phyloP scores from a whole-genome alignment of 2,797 vertebrate genomes.

The Labeo calbasu region DNA sequence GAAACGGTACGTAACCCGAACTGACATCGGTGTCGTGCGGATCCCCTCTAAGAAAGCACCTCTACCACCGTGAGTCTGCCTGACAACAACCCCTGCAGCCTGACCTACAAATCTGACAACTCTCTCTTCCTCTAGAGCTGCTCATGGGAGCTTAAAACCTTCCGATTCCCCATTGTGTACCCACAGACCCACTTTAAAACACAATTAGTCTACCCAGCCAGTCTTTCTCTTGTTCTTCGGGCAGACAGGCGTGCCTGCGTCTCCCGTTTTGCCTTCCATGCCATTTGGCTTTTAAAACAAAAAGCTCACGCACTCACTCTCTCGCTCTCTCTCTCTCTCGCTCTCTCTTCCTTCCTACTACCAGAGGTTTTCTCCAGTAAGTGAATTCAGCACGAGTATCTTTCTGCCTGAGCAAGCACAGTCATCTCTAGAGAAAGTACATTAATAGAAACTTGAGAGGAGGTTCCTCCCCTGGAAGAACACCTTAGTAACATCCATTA shows the following conservation, averaged over 20 bases:
- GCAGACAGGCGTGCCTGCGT: conserved; percentile 55
- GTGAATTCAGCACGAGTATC: conserved; percentile 67
- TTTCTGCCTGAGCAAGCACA: conserved; percentile 57
- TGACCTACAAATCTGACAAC: conserved; percentile 85
- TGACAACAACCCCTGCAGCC: conserved; percentile 79
- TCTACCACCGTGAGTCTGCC: conserved; percentile 72
- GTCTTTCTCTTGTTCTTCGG: conserved; percentile 62
- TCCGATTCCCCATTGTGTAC: conserved; percentile 74
- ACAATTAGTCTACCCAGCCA: conserved; percentile 75
- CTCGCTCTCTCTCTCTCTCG: conserved; percentile 17
- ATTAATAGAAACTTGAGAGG: conserved; percentile 77
- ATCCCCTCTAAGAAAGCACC: conserved; percentile 55
- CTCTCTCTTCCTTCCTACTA: conserved; percentile 29
- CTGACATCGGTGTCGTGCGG: conserved; percentile 33
- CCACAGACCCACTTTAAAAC: conserved; percentile 82
- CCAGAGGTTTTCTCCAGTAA: conserved; percentile 63
- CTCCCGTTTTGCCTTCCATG: conserved; percentile 57
- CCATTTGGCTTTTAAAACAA: conserved; percentile 66
- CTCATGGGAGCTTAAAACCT: conserved; percentile 74
- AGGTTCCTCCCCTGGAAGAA: conserved; percentile 75
- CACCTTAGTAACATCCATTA: conserved; percentile 77
- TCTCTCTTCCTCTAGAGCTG: conserved; percentile 77
- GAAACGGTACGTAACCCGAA: conserved; percentile 46
- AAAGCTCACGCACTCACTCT: conserved; percentile 23
- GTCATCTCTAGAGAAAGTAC: conserved; percentile 73